Base-by-base conservation (phyloP, 2,797 vertebrate species). In the Aphelocoma californica region DNA sequence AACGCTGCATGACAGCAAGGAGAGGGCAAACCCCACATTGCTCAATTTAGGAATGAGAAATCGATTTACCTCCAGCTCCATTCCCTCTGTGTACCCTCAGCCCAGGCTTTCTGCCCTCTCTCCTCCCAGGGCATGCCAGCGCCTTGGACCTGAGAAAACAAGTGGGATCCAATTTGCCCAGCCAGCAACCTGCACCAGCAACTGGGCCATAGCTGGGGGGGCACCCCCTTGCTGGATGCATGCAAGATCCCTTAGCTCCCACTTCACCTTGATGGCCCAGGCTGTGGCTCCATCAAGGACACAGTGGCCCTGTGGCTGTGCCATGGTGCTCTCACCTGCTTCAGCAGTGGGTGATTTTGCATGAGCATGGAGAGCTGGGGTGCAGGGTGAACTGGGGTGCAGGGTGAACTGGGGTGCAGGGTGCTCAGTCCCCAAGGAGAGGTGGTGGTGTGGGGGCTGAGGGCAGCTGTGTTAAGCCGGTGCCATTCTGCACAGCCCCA, bases 21-120 rank as follows among this genome's bases (percentile, higher is more conserved):
- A 91, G 71, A 12, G 3, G 36, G 67, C 38, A 82, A 82, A 83
- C 60, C 72, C 74, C 62, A 79, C n/a, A 26, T 24, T 62, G 54
- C 58, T 89, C 71, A 66, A 2, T 28, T 72, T 50, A 70, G 81
- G 74, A 81, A 86, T n/a, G 56, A 95, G 88, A 85, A 79, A 92
- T 66, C 2, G 0, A 56, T 96, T 84, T 93, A 47, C 28, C 86
- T 96, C 51, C 81, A 90, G 50, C 70, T 95, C 81, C 62, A 29
- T 50, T 78, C 86, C 73, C 42, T 67, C 69, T 26, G 7, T 13
- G 54, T 32, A 19, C 77, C 66, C 81, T 88, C 72, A 38, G 60
- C 58, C 28, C 36, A 14, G 62, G 47, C 56, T 87, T 89, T 81
- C 87, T 73, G 62, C 64, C 48, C 47, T 79, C 70, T 61, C 44